Evolutionary conservation across 2,888 invertebrate genomes (phyloP), one percentile per base, ranked within the genome.

Genomic region (Griposia aprilina): DNA sequence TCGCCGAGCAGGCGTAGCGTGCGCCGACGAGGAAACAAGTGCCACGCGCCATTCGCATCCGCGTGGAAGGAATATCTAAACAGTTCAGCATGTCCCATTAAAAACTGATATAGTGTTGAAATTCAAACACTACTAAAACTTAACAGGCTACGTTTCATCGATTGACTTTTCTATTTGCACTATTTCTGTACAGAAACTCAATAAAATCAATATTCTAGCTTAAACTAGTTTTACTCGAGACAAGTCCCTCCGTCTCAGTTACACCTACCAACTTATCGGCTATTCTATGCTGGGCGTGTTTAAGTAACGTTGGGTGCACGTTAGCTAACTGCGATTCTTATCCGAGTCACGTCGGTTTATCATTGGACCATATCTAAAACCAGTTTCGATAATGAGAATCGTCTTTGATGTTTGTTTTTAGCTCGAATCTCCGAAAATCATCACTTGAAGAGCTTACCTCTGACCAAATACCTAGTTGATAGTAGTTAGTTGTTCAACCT

Each of bases 311-410:
- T 41, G 68, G 48, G 70, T 76, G 55, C 63, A 79, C 62, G 72
- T 76, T 76, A 78, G 76, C 72, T 62, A 74, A 81, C 66, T 50
- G 23, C 63, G 41, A 26, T 67, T 78, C 68, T 85, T 79, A 84
- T 79, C 80, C 74, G 48, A 83, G 73, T 81, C 80, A 86, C 77
- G 65, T 66, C 74, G 72, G 80, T 73, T 86, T 86, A 81, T 82
- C 76, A 76, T 78, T 79, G 73, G 74, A 86, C 84, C 81, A 76
- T 85, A 83, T 83, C 84, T 82, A 76, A 84, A 89, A 85, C 88
- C 76, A 81, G 83, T 82, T 89, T 77, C 78, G 70, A 77, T 75
- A 78, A 70, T 70, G 57, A 77, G 70, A 78, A 65, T 74, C 74
- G 75, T 71, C 79, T 80, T 84, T 57, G 59, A 77, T 77, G 67